phyloP scores from a whole-genome alignment of 2,113 vertebrate genomes.

The Strix aluco region DNA sequence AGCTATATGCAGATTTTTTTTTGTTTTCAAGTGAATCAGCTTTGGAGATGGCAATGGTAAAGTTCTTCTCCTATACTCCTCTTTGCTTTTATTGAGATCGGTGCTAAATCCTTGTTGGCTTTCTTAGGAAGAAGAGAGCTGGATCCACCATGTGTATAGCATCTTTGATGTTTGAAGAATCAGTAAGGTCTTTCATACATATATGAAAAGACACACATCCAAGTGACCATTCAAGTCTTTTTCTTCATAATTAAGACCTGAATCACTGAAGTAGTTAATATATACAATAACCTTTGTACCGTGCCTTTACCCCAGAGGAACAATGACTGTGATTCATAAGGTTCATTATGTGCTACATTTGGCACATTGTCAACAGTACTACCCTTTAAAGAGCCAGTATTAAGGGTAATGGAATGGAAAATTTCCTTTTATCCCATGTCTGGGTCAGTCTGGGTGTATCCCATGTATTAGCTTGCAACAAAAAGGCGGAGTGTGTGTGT shows the following conservation, averaged over 20 bases:
- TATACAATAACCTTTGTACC: neutral
- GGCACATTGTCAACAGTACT: slow-evolving; percentile 6
- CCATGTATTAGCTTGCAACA: neutral
- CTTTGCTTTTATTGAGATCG: neutral
- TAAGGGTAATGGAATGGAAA: slow-evolving; percentile 46
- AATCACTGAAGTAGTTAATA: neutral
- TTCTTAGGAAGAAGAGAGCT: neutral
- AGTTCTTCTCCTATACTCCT: neutral
- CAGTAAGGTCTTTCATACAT: neutral
- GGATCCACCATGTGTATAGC: neutral
- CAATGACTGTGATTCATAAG: slow-evolving; percentile 40
- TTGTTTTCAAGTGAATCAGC: neutral
- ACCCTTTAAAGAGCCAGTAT: slow-evolving; percentile 15
- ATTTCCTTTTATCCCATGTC: neutral
- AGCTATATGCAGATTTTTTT: neutral
- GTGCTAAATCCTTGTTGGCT: neutral
- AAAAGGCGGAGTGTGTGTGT: neutral
- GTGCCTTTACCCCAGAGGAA: neutral
- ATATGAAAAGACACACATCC: neutral
- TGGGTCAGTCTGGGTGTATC: neutral
- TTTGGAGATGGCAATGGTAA: neutral
- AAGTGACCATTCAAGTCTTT: neutral
- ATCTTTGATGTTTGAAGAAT: neutral
- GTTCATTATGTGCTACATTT: slow-evolving; percentile 25
- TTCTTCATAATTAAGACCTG: neutral